A percentile compares a stretch with the other conserved stretches of the same genome.
These are phyloP conservation scores for Zygothrica quintamaculata DNA, from an alignment of 2,888 invertebrate genomes.

Conservation along the genomic window DNA sequence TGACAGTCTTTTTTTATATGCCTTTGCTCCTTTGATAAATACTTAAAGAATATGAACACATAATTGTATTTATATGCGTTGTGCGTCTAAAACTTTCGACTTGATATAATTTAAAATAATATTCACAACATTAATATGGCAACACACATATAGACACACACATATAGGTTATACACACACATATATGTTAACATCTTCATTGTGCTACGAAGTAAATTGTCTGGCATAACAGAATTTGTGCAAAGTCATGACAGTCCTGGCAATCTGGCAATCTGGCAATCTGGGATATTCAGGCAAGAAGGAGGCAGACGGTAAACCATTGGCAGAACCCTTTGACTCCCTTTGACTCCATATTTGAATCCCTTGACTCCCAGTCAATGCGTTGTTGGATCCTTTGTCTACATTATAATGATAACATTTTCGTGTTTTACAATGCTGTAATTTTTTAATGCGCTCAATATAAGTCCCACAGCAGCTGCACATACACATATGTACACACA, in stretches of 20 bases:
- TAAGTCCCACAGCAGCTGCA: conserved; percentile 41
- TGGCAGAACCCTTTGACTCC: conserved; percentile 16
- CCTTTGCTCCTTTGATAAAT: conserved; percentile 10
- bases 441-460: conserved; percentile 69
- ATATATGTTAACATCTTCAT: conserved; percentile 38
- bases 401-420: conserved; percentile 80
- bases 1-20: conserved; percentile 52
- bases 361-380: conserved; percentile 38
- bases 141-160: conserved; percentile 8
- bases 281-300: too few species aligned
- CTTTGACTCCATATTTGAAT: conserved; percentile 26
- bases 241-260: conserved; percentile 54
- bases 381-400: conserved; percentile 59
- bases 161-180: conserved; percentile 4
- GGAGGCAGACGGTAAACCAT: neutral
- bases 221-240: conserved; percentile 43
- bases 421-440: conserved; percentile 76
- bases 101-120: conserved; percentile 41
- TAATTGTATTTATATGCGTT: conserved; percentile 22
- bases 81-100: conserved; percentile 21
- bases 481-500: conserved; percentile 6
- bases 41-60: conserved; percentile 13
- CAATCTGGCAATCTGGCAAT: too few species aligned
- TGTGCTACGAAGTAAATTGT: conserved; percentile 45
- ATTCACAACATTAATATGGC: conserved; percentile 35